Base-by-base conservation (phyloP, 2,888 invertebrate genomes). In the Stenoptilia bipunctidactyla region DNA sequence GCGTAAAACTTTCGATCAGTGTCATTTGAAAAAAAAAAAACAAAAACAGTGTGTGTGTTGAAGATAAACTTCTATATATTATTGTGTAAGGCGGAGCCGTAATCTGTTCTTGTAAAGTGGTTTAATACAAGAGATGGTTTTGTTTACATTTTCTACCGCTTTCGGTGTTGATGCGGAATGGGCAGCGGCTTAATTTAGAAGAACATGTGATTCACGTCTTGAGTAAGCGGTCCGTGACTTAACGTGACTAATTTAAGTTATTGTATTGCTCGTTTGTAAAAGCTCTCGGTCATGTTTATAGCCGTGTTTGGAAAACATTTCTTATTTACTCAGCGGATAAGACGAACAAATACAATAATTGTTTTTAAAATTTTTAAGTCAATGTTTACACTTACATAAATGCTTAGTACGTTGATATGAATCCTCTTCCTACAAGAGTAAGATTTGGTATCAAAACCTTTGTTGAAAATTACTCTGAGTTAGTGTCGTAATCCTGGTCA, bases 131-230 rank as follows among this genome's bases (percentile, higher is more conserved):
- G 55, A 61, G 56, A 63, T 55, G 50, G 55, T 53, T 58, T 56
- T 73, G 72, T 75, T 74, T 72, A 70, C 66, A 53, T 73, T 73
- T 66, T 63, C 59, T 62, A 55, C 59, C 51, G 57, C 63, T 58
- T 66, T 62, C 59, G 52, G 52, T 70, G 69, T 72, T 68, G 68
- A 66, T 66, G 20, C 66, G 58, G 51, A 64, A 65, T 55, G 51
- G 48, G 48, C 55, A 52, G 50, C 65, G 53, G 67, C 72, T 74
- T 74, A 74, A 70, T 74, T 75, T 72, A 66, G 61, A 53, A 55
- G 58, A 47, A 37, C 45, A 47, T 58, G 67, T 76, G 77, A 75
- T 67, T 77, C 76, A 76, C 62, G 55, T 60, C 33, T 45, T 36
- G 38, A 30, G 12, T 10, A 4, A 15, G 8, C 8, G 10, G 13